Evolutionary conservation across 2,797 vertebrate species (phyloP).

Genomic region (Pagetopsis macropterus): DNA sequence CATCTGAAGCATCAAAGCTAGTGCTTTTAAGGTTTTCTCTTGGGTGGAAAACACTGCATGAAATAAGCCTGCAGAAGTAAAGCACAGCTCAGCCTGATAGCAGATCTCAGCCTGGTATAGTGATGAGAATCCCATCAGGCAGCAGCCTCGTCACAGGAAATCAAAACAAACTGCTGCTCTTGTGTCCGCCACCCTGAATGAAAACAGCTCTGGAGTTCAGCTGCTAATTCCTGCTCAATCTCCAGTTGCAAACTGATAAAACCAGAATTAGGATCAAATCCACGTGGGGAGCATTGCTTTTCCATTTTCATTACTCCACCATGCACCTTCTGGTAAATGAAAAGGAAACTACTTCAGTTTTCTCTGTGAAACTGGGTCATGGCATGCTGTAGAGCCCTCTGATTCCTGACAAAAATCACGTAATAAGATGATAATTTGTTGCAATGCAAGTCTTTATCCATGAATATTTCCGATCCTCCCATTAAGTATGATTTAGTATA

Average conservation of each 20-base stretch:
- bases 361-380: constrained; percentile 28
- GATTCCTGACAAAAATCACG: background rate
- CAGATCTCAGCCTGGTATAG: background rate
- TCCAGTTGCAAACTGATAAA: background rate
- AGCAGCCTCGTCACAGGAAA: constrained; percentile 23
- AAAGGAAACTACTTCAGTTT: background rate
- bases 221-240: background rate
- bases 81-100: background rate
- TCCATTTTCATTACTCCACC: background rate
- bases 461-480: constrained; percentile 24
- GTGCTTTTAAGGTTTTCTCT: background rate
- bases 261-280: background rate
- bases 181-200: constrained; percentile 1
- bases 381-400: background rate
- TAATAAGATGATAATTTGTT: constrained; percentile 4
- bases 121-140: constrained; percentile 34
- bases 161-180: constrained; percentile 39
- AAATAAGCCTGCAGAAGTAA: background rate
- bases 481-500: constrained; percentile 47
- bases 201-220: constrained; percentile 29
- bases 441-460: background rate
- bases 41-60: background rate
- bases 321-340: background rate
- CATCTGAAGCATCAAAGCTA: constrained; percentile 2
- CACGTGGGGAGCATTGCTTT: background rate